Conservation (phyloP, 1,140 invertebrate species). For the Gyrodactylus salaris region DNA sequence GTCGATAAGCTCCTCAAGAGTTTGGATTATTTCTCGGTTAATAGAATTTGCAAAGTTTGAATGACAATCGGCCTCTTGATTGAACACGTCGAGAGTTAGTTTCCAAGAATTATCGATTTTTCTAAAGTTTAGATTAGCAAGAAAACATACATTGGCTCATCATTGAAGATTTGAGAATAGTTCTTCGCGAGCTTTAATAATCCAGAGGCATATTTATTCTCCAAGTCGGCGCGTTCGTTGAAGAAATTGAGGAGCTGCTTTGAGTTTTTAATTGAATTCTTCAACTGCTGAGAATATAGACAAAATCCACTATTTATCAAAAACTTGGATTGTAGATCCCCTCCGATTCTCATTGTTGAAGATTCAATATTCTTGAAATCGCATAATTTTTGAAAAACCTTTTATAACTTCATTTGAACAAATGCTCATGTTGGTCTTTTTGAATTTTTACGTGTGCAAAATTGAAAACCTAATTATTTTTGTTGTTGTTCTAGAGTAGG, state of each 20-base stretch:
- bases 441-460: no score
- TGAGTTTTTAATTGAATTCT: background rate
- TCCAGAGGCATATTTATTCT: background rate
- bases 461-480: no score
- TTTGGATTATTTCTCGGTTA: background rate
- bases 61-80: background rate
- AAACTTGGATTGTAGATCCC: no score
- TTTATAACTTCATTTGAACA: no score
- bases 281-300: background rate
- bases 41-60: background rate
- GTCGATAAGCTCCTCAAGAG: background rate
- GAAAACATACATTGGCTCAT: background rate
- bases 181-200: background rate
- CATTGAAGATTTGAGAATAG: background rate
- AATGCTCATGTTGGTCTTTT: no score
- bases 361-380: no score
- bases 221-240: background rate
- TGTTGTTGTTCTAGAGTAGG: no score
- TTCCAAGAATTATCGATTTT: background rate
- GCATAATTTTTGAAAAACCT: no score
- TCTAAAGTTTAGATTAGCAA: background rate
- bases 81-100: background rate
- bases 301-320: no score
- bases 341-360: no score
- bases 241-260: background rate